A percentile compares a stretch with the other conserved stretches of the same genome.
These are phyloP conservation scores for Triplophysa rosa DNA, from an alignment of 2,113 vertebrate genomes.

Conservation along the genomic window DNA sequence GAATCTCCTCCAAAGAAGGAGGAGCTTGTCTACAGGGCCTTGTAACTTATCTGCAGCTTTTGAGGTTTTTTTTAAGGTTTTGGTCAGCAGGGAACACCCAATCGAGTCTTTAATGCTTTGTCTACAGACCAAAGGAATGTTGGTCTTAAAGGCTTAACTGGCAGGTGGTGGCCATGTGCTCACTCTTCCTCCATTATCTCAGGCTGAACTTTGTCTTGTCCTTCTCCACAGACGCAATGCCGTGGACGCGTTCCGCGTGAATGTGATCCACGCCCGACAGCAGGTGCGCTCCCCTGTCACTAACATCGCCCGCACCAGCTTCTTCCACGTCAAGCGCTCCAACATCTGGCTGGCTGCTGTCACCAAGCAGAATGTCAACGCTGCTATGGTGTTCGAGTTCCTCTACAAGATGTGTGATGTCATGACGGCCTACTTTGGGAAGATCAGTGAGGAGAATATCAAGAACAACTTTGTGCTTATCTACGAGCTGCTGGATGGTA, in stretches of 20 bases:
- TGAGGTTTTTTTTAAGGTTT: neutral
- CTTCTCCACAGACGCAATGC: slow-evolving; percentile 84
- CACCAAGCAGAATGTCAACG: slow-evolving; percentile 99
- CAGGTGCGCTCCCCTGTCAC: slow-evolving; percentile 98
- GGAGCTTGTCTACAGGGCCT: neutral
- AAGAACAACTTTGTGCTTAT: slow-evolving; percentile 99
- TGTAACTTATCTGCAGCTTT: neutral
- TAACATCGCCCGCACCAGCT: slow-evolving; percentile 98
- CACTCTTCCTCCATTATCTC: slow-evolving; percentile 54
- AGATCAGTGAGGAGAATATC: slow-evolving; percentile 99
- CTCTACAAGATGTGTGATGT: slow-evolving; percentile 99
- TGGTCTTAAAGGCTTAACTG: slow-evolving; percentile 10
- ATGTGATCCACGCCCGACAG: slow-evolving; percentile 97
- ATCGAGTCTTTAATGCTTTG: slow-evolving; percentile 1
- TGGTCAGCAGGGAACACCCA: neutral
- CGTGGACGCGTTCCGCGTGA: slow-evolving; percentile 97
- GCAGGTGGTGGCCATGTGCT: slow-evolving; percentile 40
- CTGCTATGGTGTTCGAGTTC: slow-evolving; percentile 99
- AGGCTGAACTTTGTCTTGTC: neutral
- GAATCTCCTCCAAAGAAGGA: neutral
- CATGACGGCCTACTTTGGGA: slow-evolving; percentile 98
- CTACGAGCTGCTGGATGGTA: slow-evolving; percentile 97
- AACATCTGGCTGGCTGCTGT: slow-evolving; percentile 99
- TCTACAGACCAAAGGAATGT: slow-evolving; percentile 4
- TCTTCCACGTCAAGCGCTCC: slow-evolving; percentile 98